Percentiles rank a stretch among this genome's conserved stretches.
Evolutionary conservation across 64 coral and sea anemone species (phyloP).

Genomic region (Cladopsammia gracilis): DNA sequence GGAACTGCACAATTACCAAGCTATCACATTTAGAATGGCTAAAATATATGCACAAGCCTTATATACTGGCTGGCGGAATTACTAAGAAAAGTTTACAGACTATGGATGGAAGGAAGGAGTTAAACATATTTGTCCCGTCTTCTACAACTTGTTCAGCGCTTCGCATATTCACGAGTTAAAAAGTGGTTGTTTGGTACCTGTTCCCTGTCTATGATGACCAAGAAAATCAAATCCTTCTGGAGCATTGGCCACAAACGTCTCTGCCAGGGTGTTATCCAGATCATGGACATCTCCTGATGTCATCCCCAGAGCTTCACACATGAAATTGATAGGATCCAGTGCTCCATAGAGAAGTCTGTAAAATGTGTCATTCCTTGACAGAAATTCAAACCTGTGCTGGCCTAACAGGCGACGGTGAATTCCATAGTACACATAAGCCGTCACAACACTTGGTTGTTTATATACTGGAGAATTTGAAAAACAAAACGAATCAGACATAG

Average conservation of each 20-base stretch:
- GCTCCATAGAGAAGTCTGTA: slow-evolving; percentile 30
- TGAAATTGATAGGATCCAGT: slow-evolving; percentile 61
- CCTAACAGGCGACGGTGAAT: slow-evolving; percentile 33
- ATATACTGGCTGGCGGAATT: too few species aligned
- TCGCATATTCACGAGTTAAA: too few species aligned
- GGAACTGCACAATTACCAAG: too few species aligned
- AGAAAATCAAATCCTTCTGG: slow-evolving; percentile 61
- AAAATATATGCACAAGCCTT: too few species aligned
- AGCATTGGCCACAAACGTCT: slow-evolving; percentile 36
- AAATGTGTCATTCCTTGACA: slow-evolving; percentile 45
- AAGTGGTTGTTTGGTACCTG: not conserved
- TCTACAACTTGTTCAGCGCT: too few species aligned
- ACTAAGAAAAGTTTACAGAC: too few species aligned
- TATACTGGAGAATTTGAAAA: not conserved
- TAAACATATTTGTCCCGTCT: too few species aligned
- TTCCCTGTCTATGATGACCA: slow-evolving; percentile 26
- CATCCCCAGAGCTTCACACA: slow-evolving; percentile 68
- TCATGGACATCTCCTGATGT: slow-evolving; percentile 25
- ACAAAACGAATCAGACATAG: not conserved
- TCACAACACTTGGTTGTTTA: slow-evolving; percentile 20
- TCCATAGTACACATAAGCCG: slow-evolving; percentile 10
- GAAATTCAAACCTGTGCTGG: slow-evolving; percentile 36
- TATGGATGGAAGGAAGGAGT: too few species aligned
- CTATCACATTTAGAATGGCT: too few species aligned
- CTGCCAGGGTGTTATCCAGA: slow-evolving; percentile 44